Evolutionary conservation across 2,797 vertebrate genomes (phyloP).

Genomic region (Centroberyx gerrardi): DNA sequence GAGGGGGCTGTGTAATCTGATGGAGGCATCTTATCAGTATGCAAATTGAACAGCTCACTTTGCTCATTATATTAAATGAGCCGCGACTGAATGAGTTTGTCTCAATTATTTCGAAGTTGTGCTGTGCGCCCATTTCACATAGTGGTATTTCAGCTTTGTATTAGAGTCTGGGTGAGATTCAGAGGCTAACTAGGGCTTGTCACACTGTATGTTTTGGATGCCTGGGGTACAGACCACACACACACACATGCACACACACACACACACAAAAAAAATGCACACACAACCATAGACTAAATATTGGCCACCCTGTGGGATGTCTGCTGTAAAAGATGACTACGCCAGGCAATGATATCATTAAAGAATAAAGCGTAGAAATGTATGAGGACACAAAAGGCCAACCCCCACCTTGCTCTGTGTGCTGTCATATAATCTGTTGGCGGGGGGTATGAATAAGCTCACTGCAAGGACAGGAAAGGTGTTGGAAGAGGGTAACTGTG

Average conservation of each 20-base stretch:
- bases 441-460: conserved; percentile 71
- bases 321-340: conserved; percentile 74
- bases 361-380: conserved; percentile 75
- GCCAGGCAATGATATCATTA: conserved; percentile 75
- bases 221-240: conserved; percentile 43
- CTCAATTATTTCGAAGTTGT: conserved; percentile 81
- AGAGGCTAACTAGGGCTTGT: conserved; percentile 57
- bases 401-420: conserved; percentile 71
- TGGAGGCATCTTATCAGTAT: conserved; percentile 80
- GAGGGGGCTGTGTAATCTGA: conserved; percentile 65
- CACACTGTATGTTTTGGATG: conserved; percentile 49
- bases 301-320: conserved; percentile 70
- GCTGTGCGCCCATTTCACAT: conserved; percentile 51
- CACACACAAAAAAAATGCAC: conserved; percentile 24
- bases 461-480: conserved; percentile 66
- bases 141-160: conserved; percentile 65
- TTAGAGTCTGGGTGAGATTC: conserved; percentile 52
- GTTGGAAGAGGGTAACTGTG: conserved; percentile 69
- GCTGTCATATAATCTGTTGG: conserved; percentile 73
- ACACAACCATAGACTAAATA: conserved; percentile 45
- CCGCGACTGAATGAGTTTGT: conserved; percentile 81
- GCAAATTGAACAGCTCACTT: conserved; percentile 82
- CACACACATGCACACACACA: conserved; percentile 18
- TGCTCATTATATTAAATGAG: conserved; percentile 84
- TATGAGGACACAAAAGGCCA: conserved; percentile 77